phyloP scores from a whole-genome alignment of 2,888 invertebrate genomes.

The Phytoseiulus persimilis region DNA sequence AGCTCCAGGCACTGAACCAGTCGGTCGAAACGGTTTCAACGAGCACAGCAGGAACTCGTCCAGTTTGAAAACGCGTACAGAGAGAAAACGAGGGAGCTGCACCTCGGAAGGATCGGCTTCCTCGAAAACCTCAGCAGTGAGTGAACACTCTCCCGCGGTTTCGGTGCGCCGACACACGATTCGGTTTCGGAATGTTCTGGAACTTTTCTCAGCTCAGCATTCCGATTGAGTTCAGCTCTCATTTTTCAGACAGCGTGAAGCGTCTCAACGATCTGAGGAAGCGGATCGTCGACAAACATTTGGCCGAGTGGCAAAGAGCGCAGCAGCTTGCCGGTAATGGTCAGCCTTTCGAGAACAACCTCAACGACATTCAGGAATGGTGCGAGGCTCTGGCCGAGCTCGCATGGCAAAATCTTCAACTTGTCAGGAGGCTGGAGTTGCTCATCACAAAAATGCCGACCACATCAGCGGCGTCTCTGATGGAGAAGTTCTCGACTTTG shows the following conservation, averaged over 20 bases:
- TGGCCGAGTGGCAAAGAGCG: constrained; percentile 85
- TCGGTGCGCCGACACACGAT: too few species aligned
- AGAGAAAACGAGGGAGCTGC: constrained; percentile 25
- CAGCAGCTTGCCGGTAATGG: constrained; percentile 90
- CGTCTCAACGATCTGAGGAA: constrained; percentile 63
- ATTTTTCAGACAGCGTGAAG: constrained; percentile 66
- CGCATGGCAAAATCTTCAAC: constrained; percentile 75
- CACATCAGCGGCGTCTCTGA: constrained; percentile 53
- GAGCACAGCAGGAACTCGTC: constrained; percentile 41
- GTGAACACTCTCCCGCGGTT: too few species aligned
- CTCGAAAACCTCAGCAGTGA: constrained; percentile 32
- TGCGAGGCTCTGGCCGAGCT: constrained; percentile 76
- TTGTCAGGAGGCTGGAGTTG: constrained; percentile 65
- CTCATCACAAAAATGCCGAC: constrained; percentile 59
- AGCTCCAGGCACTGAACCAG: constrained; percentile 10
- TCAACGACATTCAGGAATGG: constrained; percentile 86
- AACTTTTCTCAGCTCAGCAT: too few species aligned
- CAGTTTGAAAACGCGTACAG: constrained; percentile 7
- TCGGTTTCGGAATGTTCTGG: too few species aligned
- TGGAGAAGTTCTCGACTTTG: constrained; percentile 59
- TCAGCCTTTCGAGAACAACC: constrained; percentile 64
- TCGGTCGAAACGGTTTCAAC: constrained; percentile 9
- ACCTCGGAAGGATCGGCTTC: constrained; percentile 11
- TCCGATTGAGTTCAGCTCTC: too few species aligned
- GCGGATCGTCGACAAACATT: constrained; percentile 74